Evolutionary conservation across 2,113 vertebrate genomes (phyloP).

Genomic region (Clarias batrachus): DNA sequence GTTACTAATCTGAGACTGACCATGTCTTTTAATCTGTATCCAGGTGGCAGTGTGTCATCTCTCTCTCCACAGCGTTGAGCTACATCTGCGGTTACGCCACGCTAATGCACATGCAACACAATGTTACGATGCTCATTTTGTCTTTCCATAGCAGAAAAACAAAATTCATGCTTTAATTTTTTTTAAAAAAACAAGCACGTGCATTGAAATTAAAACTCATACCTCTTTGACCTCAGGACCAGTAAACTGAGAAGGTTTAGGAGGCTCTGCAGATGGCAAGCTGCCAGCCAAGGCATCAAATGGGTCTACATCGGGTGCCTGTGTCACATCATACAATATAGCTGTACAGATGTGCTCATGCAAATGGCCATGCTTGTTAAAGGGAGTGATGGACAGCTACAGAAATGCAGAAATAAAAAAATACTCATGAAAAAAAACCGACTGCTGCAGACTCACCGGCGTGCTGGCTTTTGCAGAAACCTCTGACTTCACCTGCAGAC

Average conservation of each 20-base stretch:
- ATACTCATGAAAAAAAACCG: too few species aligned
- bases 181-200: constrained; percentile 24
- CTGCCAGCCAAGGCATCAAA: constrained; percentile 66
- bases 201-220: not conserved
- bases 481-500: constrained; percentile 68
- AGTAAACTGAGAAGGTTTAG: constrained; percentile 56
- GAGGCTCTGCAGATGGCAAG: constrained; percentile 61
- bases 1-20: constrained; percentile 59
- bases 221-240: constrained; percentile 74
- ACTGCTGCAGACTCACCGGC: constrained; percentile 57
- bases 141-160: not conserved
- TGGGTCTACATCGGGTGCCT: constrained; percentile 65
- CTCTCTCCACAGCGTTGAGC: constrained; percentile 62
- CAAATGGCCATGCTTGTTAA: constrained; percentile 40
- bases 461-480: constrained; percentile 55
- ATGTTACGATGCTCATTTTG: constrained; percentile 29
- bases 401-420: not conserved
- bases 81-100: constrained; percentile 36
- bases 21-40: constrained; percentile 67
- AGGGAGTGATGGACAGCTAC: not conserved
- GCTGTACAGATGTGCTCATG: constrained; percentile 23
- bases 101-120: constrained; percentile 58
- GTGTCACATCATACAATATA: constrained; percentile 49
- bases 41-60: constrained; percentile 68
- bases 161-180: constrained; percentile 7